Conservation (phyloP, 1,140 invertebrate species). For the Tetramorium parvispinum region DNA sequence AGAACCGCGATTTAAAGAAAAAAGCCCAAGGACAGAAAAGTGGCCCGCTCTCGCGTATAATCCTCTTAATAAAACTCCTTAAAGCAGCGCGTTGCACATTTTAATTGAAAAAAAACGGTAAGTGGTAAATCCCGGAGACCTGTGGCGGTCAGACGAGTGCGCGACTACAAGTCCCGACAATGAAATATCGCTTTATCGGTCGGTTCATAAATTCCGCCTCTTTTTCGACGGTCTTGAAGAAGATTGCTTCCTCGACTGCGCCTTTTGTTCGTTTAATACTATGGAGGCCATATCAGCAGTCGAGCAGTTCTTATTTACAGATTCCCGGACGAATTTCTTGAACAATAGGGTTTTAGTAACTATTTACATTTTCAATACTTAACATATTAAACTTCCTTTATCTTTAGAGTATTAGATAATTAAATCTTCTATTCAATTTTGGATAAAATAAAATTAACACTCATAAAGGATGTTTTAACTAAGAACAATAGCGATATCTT, state of each 20-base stretch:
- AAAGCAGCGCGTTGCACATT: constrained; percentile 21
- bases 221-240: constrained; percentile 44
- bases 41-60: constrained; percentile 26
- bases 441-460: not conserved
- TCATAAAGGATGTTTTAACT: not conserved
- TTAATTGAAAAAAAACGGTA: constrained; percentile 59
- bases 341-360: not conserved
- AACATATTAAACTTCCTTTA: constrained; percentile 15
- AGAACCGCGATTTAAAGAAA: constrained; percentile 1
- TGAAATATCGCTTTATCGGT: constrained; percentile 54
- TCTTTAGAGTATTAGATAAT: not conserved
- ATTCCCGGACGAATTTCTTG: constrained; percentile 5
- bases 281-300: constrained; percentile 2
- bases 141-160: constrained; percentile 34
- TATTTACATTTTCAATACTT: not conserved
- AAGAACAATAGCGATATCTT: not conserved
- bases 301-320: constrained; percentile 39
- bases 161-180: constrained; percentile 19
- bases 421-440: not conserved
- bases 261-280: constrained; percentile 40
- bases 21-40: not conserved
- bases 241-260: constrained; percentile 34
- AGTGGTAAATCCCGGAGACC: constrained; percentile 41
- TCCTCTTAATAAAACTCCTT: constrained; percentile 49
- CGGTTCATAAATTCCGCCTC: constrained; percentile 44